phyloP scores from a whole-genome alignment of 2,888 invertebrate species.

The Pseudoips prasinana region DNA sequence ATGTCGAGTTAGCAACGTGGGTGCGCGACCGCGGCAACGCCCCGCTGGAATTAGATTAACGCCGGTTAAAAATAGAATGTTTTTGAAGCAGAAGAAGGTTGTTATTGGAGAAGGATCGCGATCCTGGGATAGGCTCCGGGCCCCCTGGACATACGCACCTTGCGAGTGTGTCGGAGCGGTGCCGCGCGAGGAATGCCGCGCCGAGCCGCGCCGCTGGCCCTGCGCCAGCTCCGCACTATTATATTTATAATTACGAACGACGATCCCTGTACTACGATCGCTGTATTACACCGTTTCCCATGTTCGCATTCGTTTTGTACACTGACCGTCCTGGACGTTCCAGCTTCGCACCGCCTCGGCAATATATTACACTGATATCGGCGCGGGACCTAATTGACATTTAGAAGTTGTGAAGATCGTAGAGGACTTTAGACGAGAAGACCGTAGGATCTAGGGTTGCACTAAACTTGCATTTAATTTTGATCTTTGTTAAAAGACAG shows the following conservation, averaged over 20 bases:
- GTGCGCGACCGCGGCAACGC: slow-evolving; percentile 10
- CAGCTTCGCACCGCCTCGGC: neutral
- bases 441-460: too few relatives aligned
- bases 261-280: slow-evolving; percentile 16
- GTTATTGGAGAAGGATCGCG: too few relatives aligned
- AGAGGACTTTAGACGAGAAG: too few relatives aligned
- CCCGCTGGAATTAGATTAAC: slow-evolving; percentile 24
- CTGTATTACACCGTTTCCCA: slow-evolving; percentile 11
- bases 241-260: slow-evolving; percentile 37
- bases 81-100: neutral
- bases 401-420: too few relatives aligned
- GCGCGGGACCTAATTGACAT: neutral
- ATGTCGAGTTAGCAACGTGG: slow-evolving; percentile 17
- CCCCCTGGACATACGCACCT: slow-evolving; percentile 8
- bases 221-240: slow-evolving; percentile 27
- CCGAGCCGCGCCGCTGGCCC: slow-evolving; percentile 31
- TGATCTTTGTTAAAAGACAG: too few relatives aligned
- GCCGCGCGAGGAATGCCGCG: slow-evolving; percentile 31
- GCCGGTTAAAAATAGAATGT: slow-evolving; percentile 23
- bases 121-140: neutral
- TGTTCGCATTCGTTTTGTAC: slow-evolving; percentile 21
- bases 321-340: slow-evolving; percentile 11
- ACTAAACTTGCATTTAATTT: too few relatives aligned
- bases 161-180: slow-evolving; percentile 25
- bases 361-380: neutral